These are phyloP conservation scores for Rotaria macrura DNA, from an alignment of 2,888 invertebrate species.

Conservation along the genomic window DNA sequence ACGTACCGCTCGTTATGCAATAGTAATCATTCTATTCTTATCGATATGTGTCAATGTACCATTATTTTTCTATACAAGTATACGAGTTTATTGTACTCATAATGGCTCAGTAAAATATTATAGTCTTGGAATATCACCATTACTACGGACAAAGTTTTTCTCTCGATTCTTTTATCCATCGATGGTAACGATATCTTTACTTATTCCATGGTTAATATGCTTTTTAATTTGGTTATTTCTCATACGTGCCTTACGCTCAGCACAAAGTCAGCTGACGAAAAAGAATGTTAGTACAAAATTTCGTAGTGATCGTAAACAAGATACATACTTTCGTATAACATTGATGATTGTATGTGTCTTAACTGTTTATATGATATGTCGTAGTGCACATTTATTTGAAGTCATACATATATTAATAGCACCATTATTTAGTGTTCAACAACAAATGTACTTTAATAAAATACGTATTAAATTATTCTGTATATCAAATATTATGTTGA, in stretches of 20 bases:
- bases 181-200: background rate
- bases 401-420: background rate
- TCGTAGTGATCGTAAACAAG: background rate
- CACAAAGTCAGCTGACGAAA: background rate
- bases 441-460: background rate
- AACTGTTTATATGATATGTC: constrained; percentile 6
- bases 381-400: background rate
- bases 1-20: background rate
- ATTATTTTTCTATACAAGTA: background rate
- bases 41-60: background rate
- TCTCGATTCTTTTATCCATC: background rate
- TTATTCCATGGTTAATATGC: background rate
- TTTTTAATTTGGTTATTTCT: background rate
- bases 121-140: background rate
- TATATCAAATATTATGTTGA: background rate
- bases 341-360: background rate
- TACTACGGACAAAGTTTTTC: background rate
- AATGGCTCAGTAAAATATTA: background rate
- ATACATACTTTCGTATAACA: constrained; percentile 8
- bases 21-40: background rate
- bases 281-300: background rate
- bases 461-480: background rate
- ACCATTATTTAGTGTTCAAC: background rate
- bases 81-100: background rate
- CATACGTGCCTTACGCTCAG: background rate